A percentile compares a stretch with the other conserved stretches of the same genome.
These are phyloP conservation scores for Tenthredo mesomela DNA, from an alignment of 2,888 invertebrate species.

Conservation along the genomic window DNA sequence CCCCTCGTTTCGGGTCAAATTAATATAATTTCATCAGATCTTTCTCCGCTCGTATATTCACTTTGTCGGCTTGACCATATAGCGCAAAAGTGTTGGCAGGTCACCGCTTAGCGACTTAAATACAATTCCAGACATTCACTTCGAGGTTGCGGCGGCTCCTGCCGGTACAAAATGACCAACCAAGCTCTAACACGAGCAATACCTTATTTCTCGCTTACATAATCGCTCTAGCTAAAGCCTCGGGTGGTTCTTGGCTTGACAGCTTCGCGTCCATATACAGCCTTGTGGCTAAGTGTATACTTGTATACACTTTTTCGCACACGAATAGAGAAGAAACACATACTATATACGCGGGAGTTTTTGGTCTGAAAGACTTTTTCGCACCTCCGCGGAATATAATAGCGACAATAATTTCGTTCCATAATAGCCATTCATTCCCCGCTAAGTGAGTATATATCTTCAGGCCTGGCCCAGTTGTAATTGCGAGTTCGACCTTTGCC, in stretches of 20 bases:
- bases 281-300: background rate
- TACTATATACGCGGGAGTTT: background rate
- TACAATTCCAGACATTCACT: conserved; percentile 52
- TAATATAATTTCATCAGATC: conserved; percentile 6
- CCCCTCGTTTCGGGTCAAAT: conserved; percentile 30
- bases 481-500: background rate
- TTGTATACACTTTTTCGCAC: background rate
- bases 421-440: background rate
- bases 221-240: conserved; percentile 32
- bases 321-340: background rate
- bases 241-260: conserved; percentile 45
- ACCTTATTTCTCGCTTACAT: conserved; percentile 42
- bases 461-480: conserved; percentile 9
- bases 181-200: conserved; percentile 45
- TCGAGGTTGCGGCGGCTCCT: conserved; percentile 6
- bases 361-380: conserved; percentile 2
- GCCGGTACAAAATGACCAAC: conserved; percentile 48
- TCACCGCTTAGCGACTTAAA: conserved; percentile 47
- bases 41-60: conserved; percentile 4
- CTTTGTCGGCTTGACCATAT: conserved; percentile 37
- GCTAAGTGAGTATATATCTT: background rate
- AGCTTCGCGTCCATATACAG: conserved; percentile 39
- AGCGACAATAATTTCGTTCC: conserved; percentile 8
- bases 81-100: conserved; percentile 49
- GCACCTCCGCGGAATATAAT: conserved; percentile 20